These are phyloP conservation scores for Odontothrips loti DNA, from an alignment of 2,888 invertebrate genomes.

Conservation along the genomic window DNA sequence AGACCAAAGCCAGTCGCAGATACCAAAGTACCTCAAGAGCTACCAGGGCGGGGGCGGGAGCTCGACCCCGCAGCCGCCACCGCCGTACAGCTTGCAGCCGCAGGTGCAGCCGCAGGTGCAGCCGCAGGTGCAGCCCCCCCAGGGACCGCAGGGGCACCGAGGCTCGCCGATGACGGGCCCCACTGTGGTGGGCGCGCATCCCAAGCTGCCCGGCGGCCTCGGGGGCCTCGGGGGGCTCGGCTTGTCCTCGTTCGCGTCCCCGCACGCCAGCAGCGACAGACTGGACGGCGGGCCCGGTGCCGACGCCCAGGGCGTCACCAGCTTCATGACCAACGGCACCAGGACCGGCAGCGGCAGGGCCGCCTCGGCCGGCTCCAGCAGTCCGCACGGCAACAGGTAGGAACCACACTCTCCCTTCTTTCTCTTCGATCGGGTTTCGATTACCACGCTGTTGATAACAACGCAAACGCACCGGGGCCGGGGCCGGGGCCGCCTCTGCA, in stretches of 20 bases:
- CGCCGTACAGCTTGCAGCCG: background rate
- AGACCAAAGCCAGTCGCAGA: background rate
- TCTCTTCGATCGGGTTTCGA: too few relatives aligned
- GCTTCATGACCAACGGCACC: slow-evolving; percentile 8
- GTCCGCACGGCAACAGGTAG: background rate
- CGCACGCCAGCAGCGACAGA: background rate
- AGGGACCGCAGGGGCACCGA: slow-evolving; percentile 30
- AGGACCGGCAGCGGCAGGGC: background rate
- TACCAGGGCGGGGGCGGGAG: background rate
- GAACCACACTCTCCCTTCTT: background rate
- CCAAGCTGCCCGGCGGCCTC: background rate
- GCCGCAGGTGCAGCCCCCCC: slow-evolving; percentile 32
- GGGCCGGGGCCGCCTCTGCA: too few relatives aligned
- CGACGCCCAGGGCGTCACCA: background rate
- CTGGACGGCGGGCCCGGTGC: background rate
- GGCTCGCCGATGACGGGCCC: too few relatives aligned
- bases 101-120: background rate
- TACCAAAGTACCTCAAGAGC: background rate
- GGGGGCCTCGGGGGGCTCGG: too few relatives aligned
- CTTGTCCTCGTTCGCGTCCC: background rate
- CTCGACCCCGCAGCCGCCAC: too few relatives aligned
- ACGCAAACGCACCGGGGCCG: too few relatives aligned
- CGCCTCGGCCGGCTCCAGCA: background rate
- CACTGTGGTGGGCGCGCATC: slow-evolving; percentile 33
- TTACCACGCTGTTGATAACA: too few relatives aligned